Evolutionary conservation across 64 coral and sea anemone genomes (phyloP).

Genomic region (Anthopleura sola): DNA sequence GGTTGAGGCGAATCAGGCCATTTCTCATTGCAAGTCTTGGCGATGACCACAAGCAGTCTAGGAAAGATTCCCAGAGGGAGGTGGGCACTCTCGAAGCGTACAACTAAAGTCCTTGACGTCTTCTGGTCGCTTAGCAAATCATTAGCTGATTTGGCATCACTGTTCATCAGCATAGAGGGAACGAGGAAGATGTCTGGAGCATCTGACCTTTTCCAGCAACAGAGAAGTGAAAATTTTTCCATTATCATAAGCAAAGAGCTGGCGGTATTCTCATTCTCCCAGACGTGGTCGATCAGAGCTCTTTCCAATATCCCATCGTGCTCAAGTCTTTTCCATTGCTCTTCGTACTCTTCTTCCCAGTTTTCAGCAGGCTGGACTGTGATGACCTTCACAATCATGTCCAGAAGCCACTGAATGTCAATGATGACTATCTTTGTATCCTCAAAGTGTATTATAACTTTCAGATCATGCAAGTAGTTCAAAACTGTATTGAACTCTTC

Average conservation of each 20-base stretch:
- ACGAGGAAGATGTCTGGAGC: background rate
- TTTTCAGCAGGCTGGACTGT: background rate
- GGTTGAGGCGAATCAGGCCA: background rate
- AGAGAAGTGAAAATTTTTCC: slow-evolving; percentile 4
- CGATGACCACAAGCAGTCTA: background rate
- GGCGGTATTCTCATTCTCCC: background rate
- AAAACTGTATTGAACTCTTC: background rate
- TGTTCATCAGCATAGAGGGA: slow-evolving; percentile 14
- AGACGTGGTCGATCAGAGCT: background rate
- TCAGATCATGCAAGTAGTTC: slow-evolving; percentile 12
- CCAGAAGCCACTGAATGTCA: background rate
- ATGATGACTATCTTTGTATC: background rate
- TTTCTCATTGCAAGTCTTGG: background rate
- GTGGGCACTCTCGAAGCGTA: background rate
- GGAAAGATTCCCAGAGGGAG: slow-evolving; percentile 12
- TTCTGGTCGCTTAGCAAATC: background rate
- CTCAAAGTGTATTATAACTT: background rate
- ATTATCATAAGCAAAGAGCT: background rate
- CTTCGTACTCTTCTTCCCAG: background rate
- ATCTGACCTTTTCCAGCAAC: background rate
- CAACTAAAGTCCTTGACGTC: background rate
- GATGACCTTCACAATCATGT: background rate
- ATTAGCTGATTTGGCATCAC: background rate
- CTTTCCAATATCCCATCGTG: background rate
- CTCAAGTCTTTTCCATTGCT: background rate